Evolutionary conservation across 2,113 vertebrate species (phyloP).

Genomic region (Camelus bactrianus): DNA sequence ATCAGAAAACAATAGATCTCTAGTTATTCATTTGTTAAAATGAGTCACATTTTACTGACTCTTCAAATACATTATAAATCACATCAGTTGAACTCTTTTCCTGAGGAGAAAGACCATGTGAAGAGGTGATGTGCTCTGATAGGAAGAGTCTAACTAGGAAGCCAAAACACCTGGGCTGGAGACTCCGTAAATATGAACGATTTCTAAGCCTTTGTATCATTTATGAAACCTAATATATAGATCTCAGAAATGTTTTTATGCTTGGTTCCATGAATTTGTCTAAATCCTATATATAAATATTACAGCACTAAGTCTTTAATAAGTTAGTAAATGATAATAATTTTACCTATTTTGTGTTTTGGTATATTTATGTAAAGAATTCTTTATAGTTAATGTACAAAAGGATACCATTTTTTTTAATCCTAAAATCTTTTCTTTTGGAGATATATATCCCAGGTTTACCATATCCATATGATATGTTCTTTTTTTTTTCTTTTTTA

Average conservation of each 20-base stretch:
- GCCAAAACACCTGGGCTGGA: background rate
- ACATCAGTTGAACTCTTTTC: background rate
- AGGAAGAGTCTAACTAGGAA: background rate
- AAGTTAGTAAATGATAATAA: background rate
- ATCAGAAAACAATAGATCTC: conserved; percentile 8
- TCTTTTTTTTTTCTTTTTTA: too few relatives aligned
- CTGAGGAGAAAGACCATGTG: background rate
- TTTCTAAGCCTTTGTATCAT: background rate
- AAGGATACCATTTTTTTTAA: background rate
- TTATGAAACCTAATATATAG: background rate
- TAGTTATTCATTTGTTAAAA: background rate
- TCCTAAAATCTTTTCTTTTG: background rate
- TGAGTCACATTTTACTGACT: background rate
- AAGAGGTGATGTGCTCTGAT: background rate
- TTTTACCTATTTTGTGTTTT: background rate
- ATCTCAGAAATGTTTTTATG: conserved; percentile 18
- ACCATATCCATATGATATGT: background rate
- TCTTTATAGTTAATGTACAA: background rate
- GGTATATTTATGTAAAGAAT: background rate
- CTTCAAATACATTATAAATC: background rate
- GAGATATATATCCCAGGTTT: background rate
- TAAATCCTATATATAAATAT: background rate
- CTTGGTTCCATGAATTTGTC: conserved; percentile 3
- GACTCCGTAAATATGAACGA: background rate
- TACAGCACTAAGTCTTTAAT: background rate